These are phyloP conservation scores for Drosophila flavopinicola DNA, from an alignment of 2,888 invertebrate species.

Conservation along the genomic window DNA sequence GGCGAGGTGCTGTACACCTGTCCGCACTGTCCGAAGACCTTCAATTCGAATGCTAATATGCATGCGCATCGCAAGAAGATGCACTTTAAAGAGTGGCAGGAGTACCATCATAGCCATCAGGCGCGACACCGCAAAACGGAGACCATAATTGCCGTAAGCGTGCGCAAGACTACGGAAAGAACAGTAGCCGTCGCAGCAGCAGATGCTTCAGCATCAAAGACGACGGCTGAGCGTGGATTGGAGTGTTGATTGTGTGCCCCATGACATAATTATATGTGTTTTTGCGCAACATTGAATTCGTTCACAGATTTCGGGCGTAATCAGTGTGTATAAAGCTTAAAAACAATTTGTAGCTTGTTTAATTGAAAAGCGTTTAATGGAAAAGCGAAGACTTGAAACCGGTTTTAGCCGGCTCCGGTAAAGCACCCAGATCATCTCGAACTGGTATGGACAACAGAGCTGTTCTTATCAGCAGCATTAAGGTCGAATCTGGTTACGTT, in stretches of 20 bases:
- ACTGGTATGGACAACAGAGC: conserved; percentile 56
- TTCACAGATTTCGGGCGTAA: conserved; percentile 34
- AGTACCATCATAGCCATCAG: conserved; percentile 49
- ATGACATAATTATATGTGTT: conserved; percentile 15
- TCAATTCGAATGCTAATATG: conserved; percentile 81
- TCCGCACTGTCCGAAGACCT: conserved; percentile 80
- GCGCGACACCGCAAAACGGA: conserved; percentile 40
- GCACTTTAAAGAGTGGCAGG: conserved; percentile 82
- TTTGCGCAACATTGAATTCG: conserved; percentile 15
- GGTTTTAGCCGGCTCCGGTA: conserved; percentile 46
- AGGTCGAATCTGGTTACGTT: conserved; percentile 68
- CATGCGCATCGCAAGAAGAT: conserved; percentile 81
- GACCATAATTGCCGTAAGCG: conserved; percentile 59
- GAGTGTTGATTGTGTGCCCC: conserved; percentile 38
- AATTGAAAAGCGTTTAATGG: conserved; percentile 53
- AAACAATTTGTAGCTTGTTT: conserved; percentile 54
- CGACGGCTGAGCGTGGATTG: not conserved
- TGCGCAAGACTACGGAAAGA: conserved; percentile 61
- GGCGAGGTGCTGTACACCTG: conserved; percentile 79
- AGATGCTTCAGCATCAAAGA: not conserved
- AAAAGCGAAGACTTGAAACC: conserved; percentile 36
- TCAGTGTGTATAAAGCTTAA: conserved; percentile 43
- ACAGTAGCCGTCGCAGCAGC: not conserved
- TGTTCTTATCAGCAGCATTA: conserved; percentile 71
- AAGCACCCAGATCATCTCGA: conserved; percentile 44